Percentiles rank a stretch among this genome's conserved stretches.
These are phyloP conservation scores for Lonchura striata DNA, from an alignment of 2,113 vertebrate species.

Conservation along the genomic window DNA sequence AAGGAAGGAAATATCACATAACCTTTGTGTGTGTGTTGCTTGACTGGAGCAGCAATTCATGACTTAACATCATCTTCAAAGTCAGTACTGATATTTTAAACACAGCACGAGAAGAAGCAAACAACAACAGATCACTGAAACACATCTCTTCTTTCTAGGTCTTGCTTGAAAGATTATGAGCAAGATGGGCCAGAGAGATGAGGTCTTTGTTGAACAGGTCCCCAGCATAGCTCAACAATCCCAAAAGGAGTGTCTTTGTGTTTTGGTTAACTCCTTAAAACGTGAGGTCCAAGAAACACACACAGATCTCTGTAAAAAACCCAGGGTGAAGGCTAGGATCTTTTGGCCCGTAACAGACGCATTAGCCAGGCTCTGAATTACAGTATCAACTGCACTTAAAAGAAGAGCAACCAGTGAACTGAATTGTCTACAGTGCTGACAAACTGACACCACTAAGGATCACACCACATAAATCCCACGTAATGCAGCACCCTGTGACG, in stretches of 20 bases:
- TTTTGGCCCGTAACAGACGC: fast-evolving
- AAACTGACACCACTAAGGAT: not conserved
- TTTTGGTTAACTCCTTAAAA: not conserved
- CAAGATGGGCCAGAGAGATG: not conserved
- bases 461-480: not conserved
- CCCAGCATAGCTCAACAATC: not conserved
- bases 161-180: not conserved
- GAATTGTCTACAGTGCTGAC: not conserved
- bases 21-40: not conserved
- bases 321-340: not conserved
- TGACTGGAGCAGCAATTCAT: not conserved
- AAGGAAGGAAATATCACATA: not conserved
- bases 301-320: not conserved
- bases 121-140: not conserved
- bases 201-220: not conserved
- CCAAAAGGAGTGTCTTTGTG: not conserved
- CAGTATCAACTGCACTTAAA: not conserved
- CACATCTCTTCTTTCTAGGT: not conserved
- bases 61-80: not conserved
- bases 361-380: not conserved
- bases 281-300: not conserved
- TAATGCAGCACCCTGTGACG: not conserved
- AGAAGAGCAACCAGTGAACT: not conserved
- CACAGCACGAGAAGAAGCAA: not conserved
- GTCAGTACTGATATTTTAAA: not conserved